These are phyloP conservation scores for Athene cunicularia DNA, from an alignment of 2,113 vertebrate species.

Conservation along the genomic window DNA sequence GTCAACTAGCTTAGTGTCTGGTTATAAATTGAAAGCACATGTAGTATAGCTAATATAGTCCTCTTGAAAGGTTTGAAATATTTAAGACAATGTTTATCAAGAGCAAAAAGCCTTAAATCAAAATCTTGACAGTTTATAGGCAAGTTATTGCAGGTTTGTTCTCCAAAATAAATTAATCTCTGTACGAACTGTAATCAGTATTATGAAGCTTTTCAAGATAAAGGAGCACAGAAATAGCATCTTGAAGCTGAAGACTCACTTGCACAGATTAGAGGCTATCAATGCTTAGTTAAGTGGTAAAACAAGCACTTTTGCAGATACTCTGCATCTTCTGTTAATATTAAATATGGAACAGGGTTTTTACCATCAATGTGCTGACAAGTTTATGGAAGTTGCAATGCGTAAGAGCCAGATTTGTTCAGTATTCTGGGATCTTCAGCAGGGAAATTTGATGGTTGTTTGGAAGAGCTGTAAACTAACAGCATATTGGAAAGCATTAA, in stretches of 20 bases:
- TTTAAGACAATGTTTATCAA: not conserved
- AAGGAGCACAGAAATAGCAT: not conserved
- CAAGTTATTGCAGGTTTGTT: not conserved
- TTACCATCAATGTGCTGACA: not conserved
- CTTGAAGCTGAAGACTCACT: not conserved
- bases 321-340: not conserved
- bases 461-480: not conserved
- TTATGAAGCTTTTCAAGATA: not conserved
- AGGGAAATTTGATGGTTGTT: not conserved
- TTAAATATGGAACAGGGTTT: not conserved
- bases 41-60: not conserved
- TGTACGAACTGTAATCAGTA: accelerated
- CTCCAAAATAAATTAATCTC: not conserved
- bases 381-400: not conserved
- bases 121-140: not conserved
- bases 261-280: not conserved
- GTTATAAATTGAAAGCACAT: not conserved
- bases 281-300: not conserved
- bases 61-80: not conserved
- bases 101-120: not conserved
- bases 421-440: not conserved
- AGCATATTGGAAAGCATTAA: not conserved
- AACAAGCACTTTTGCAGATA: not conserved
- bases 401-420: not conserved
- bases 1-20: not conserved